Evolutionary conservation across 2,888 invertebrate genomes (phyloP).

Genomic region (Meloe dianella): DNA sequence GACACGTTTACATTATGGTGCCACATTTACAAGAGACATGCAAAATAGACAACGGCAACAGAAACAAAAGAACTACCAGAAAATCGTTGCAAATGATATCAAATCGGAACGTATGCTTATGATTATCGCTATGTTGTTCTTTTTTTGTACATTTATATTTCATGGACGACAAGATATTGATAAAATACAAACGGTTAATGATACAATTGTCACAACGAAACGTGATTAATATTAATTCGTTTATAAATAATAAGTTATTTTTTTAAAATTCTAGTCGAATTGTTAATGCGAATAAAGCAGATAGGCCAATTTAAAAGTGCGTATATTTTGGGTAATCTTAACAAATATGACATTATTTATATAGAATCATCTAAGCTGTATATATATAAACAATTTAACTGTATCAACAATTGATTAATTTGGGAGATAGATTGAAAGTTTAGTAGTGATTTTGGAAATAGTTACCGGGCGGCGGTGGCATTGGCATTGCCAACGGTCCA

Average conservation of each 20-base stretch:
- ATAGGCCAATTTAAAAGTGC: not conserved
- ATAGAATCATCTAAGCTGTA: too few relatives aligned
- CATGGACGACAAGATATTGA: not conserved
- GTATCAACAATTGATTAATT: too few relatives aligned
- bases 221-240: not conserved
- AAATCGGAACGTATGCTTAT: slow-evolving; percentile 32
- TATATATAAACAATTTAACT: too few relatives aligned
- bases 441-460: slow-evolving; percentile 55
- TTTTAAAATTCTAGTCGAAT: slow-evolving; percentile 79
- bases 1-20: slow-evolving; percentile 64
- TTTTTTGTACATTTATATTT: not conserved
- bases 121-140: not conserved
- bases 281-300: not conserved
- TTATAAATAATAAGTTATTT: slow-evolving; percentile 21
- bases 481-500: slow-evolving; percentile 79
- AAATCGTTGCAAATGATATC: slow-evolving; percentile 15
- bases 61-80: slow-evolving; percentile 8
- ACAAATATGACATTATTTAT: too few relatives aligned
- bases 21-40: slow-evolving; percentile 56
- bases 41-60: not conserved
- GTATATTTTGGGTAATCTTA: too few relatives aligned
- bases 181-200: not conserved
- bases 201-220: not conserved
- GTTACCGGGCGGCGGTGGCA: slow-evolving; percentile 63
- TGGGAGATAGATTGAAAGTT: too few relatives aligned